Evolutionary conservation across 2,797 vertebrate genomes (phyloP).

Genomic region (Calcarius lapponicus): DNA sequence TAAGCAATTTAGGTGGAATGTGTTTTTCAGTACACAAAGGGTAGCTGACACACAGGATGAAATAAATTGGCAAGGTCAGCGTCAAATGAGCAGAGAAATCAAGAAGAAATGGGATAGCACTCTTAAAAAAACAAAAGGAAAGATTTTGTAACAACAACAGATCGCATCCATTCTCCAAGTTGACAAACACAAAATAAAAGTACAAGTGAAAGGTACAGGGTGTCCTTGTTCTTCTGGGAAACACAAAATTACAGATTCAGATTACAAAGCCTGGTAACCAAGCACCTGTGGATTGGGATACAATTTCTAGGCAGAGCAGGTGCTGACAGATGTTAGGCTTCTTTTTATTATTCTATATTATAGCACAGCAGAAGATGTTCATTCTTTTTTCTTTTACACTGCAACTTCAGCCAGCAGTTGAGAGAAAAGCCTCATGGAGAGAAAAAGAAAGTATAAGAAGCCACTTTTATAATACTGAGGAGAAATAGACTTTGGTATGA

Average conservation of each 20-base stretch:
- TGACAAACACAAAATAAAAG: not conserved
- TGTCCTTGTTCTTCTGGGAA: not conserved
- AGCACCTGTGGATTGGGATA: not conserved
- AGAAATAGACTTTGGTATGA: not conserved
- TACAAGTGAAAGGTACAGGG: not conserved
- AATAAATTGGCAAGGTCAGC: constrained; percentile 71
- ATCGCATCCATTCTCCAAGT: not conserved
- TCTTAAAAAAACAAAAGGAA: not conserved
- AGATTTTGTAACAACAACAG: not conserved
- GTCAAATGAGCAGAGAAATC: not conserved
- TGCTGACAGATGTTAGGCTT: not conserved
- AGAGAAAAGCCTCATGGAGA: not conserved
- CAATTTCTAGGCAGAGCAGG: not conserved
- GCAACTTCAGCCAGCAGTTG: not conserved
- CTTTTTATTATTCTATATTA: not conserved
- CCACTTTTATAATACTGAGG: not conserved
- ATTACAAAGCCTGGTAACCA: not conserved
- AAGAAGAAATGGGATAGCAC: not conserved
- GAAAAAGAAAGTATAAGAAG: not conserved
- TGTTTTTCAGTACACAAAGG: constrained; percentile 39
- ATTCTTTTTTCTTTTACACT: not conserved
- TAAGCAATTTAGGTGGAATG: constrained; percentile 67
- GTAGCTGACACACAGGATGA: constrained; percentile 55
- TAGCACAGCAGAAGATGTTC: not conserved
- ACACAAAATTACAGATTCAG: not conserved